Percentiles rank a stretch among this genome's conserved stretches.
Conservation (phyloP, 2,888 invertebrate species). For the Eupithecia tripunctaria region DNA sequence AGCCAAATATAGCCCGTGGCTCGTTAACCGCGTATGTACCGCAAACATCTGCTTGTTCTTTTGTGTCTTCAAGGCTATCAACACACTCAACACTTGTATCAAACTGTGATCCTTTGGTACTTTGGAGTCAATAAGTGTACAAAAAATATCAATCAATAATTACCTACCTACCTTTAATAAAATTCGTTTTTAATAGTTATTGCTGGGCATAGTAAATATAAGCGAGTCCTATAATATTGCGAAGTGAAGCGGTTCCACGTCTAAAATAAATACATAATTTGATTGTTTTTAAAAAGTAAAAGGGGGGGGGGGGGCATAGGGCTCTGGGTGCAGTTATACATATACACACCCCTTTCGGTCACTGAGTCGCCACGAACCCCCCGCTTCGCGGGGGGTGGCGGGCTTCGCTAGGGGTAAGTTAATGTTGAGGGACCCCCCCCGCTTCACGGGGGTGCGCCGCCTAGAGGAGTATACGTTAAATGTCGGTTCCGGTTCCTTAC, state of each 20-base stretch:
- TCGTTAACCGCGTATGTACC: constrained; percentile 49
- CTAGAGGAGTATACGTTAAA: too few species aligned
- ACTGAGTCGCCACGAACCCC: too few species aligned
- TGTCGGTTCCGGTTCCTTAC: too few species aligned
- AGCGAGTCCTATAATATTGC: neutral
- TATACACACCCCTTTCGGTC: too few species aligned
- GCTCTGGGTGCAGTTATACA: too few species aligned
- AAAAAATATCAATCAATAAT: constrained; percentile 3
- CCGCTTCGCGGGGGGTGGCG: too few species aligned
- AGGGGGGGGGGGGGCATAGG: too few species aligned
- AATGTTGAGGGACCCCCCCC: too few species aligned
- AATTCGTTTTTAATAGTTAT: neutral
- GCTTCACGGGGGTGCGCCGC: too few species aligned
- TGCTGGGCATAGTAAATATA: neutral
- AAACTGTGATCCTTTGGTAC: constrained; percentile 19
- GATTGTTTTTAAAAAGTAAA: too few species aligned
- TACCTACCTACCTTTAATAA: neutral
- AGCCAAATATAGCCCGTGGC: constrained; percentile 47
- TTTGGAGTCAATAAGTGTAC: constrained; percentile 14
- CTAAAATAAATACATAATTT: too few species aligned
- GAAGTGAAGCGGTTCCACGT: neutral
- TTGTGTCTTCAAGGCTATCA: constrained; percentile 62
- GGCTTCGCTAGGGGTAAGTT: too few species aligned
- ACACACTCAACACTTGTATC: constrained; percentile 19
- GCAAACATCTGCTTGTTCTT: constrained; percentile 63